These are phyloP conservation scores for Caenorhabditis sp. DNA, from an alignment of 2,888 invertebrate genomes.

Conservation along the genomic window DNA sequence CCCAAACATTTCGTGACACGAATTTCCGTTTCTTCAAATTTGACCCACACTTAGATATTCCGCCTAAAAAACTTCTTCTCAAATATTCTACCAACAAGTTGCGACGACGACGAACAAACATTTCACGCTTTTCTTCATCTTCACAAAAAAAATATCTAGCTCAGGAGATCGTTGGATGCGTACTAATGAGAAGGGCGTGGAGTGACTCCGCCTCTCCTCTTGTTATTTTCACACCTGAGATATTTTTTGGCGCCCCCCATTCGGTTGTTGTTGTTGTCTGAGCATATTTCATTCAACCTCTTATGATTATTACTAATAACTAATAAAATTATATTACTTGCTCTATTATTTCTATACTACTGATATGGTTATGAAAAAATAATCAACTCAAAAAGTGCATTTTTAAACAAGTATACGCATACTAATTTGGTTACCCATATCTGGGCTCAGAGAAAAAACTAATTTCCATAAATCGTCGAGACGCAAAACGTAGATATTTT, in stretches of 20 bases:
- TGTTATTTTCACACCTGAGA: not conserved
- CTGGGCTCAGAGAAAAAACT: not conserved
- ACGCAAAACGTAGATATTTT: not conserved
- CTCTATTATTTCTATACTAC: not conserved
- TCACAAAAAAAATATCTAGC: not conserved
- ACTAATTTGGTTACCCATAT: not conserved
- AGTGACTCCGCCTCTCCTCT: not conserved
- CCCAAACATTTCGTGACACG: not conserved
- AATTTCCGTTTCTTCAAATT: not conserved
- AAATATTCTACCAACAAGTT: not conserved
- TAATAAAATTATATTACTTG: not conserved
- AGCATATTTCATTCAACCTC: not conserved
- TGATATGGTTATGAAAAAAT: not conserved
- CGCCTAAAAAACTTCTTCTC: too few relatives aligned
- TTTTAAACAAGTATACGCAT: not conserved
- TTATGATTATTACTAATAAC: not conserved
- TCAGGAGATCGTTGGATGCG: not conserved
- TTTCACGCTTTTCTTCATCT: not conserved
- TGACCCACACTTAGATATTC: not conserved
- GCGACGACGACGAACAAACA: not conserved
- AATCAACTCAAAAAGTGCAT: not conserved
- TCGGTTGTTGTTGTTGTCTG: not conserved
- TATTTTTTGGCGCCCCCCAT: not conserved
- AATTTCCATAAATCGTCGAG: not conserved
- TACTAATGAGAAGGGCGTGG: not conserved